phyloP scores from a whole-genome alignment of 1,140 invertebrate genomes.

The Brachionus rotundiformis region DNA sequence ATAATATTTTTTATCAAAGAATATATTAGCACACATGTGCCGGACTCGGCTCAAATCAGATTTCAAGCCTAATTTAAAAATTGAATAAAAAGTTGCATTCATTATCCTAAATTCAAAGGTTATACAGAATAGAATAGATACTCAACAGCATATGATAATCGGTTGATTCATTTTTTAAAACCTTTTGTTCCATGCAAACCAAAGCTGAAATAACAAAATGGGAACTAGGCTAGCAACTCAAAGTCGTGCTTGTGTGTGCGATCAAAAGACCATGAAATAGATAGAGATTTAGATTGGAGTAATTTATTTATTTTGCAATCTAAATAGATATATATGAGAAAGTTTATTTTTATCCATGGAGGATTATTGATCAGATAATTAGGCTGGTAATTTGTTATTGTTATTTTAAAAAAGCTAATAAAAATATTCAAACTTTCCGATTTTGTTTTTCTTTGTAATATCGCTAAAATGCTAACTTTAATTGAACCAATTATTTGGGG shows the following conservation, averaged over 20 bases:
- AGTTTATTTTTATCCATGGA: neutral
- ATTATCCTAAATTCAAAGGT: neutral
- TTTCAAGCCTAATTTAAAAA: constrained; percentile 11
- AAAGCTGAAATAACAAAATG: constrained; percentile 27
- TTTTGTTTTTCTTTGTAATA: constrained; percentile 24
- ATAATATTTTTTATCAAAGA: constrained; percentile 12
- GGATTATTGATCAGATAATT: constrained; percentile 34
- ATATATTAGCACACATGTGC: constrained; percentile 18
- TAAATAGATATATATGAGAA: constrained; percentile 3
- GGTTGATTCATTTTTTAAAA: neutral
- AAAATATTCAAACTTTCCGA: neutral
- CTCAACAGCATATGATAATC: neutral
- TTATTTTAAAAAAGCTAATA: constrained; percentile 9
- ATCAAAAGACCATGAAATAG: constrained; percentile 33
- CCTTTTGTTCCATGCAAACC: neutral
- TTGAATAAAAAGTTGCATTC: constrained; percentile 13
- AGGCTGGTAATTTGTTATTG: constrained; percentile 26
- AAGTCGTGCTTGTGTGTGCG: neutral
- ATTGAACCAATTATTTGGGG: neutral
- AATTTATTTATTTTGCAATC: constrained; percentile 19
- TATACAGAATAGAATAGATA: neutral
- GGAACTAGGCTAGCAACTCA: neutral
- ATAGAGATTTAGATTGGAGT: constrained; percentile 17
- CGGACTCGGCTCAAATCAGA: neutral
- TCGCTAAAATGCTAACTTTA: constrained; percentile 6